Base-by-base conservation (phyloP, 2,888 invertebrate genomes). In the Cosmia trapezina region DNA sequence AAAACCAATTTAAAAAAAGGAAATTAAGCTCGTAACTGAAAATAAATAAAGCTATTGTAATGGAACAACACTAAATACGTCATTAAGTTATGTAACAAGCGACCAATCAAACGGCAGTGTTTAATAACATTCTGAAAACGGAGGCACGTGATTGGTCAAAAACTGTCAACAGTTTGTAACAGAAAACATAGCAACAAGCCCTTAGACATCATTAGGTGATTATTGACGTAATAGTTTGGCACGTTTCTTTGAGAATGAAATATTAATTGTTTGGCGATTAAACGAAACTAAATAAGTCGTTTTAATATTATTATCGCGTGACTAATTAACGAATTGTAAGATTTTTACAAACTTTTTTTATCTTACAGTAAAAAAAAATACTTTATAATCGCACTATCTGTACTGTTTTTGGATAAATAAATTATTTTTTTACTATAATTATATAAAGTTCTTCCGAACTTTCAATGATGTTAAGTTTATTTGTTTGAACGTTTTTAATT, bases 151-250 rank as follows among this genome's bases (percentile, higher is more conserved):
- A 83, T 85, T 85, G 72, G 68, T 69, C 19, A 22, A 70, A 75
- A 79, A 71, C 60, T 77, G 63, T 78, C 82, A 83, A 87, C 87
- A 86, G 65, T 86, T 76, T 60, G 73, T 74, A 86, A 84, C 73
- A 73, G 62, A 73, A 78, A 76, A 68, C 77, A 76, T 71, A 85
- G 78, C 74, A 81, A 77, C 80, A 83, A 64, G 54, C 77, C 72
- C 62, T 71, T 63, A 68, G n/a, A 49, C 14, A 78, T 70, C 37
- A 57, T 60, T 72, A 67, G 41, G 33, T 14, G 47, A 60, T 53
- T 70, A 78, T 80, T 74, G 53, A 80, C 71, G 76, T 78, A 80
- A 85, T 69, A 28, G 17, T 78, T 81, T 83, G 79, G 79, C 87
- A 81, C 72, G 63, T 60, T 69, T 59, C 47, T 43, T 37, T 37